Evolutionary conservation across 53 echinoderm and acorn worm genomes (phyloP).

Genomic region (Antedon mediterranea): DNA sequence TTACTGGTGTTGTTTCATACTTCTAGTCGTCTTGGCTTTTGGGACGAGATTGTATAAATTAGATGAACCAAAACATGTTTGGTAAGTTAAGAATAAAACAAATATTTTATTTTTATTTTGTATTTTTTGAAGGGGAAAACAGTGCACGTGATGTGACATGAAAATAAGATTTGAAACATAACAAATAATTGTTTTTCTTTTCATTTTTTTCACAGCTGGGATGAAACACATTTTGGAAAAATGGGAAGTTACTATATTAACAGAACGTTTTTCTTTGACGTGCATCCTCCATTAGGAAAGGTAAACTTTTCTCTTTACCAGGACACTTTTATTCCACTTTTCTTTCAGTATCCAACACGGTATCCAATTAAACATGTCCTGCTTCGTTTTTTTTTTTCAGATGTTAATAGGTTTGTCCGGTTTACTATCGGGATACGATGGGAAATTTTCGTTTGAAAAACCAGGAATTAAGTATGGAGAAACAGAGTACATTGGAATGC

Average conservation of each 20-base stretch:
- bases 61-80: conserved; percentile 60
- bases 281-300: conserved; percentile 90
- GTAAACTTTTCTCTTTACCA: conserved; percentile 8
- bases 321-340: too few relatives aligned
- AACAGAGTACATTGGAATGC: conserved; percentile 65
- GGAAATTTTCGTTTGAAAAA: conserved; percentile 72
- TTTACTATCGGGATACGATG: conserved; percentile 56
- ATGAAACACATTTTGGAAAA: conserved; percentile 94
- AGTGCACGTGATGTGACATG: too few relatives aligned
- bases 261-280: conserved; percentile 93
- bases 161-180: not conserved
- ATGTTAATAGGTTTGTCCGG: conserved; percentile 90
- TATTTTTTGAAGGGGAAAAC: too few relatives aligned
- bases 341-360: too few relatives aligned
- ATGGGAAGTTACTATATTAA: conserved; percentile 97
- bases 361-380: not conserved
- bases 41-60: conserved; percentile 56
- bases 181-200: too few relatives aligned
- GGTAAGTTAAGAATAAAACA: conserved; percentile 17
- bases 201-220: conserved; percentile 55
- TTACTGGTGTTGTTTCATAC: not conserved
- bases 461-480: conserved; percentile 77
- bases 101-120: not conserved
- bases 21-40: conserved; percentile 22
- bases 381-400: conserved; percentile 7